Evolutionary conservation across 2,888 invertebrate species (phyloP), one percentile per base, ranked within the genome.

Genomic region (Onthophagus sagittarius): DNA sequence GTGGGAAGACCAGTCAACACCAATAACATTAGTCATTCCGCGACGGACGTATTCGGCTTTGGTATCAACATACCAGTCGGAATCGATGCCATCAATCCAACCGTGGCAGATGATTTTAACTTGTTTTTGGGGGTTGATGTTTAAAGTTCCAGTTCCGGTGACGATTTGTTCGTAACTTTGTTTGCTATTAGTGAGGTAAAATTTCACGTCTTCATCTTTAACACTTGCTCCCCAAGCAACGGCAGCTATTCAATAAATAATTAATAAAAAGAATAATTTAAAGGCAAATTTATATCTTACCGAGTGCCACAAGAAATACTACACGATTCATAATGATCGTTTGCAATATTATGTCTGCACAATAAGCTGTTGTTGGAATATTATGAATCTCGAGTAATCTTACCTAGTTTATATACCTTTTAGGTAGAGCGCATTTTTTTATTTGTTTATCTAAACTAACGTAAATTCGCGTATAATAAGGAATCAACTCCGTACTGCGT

Each of bases 1-100:
- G 15, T 74, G 74, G 5, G n/a, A 15, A 14, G 69, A 39, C 74
- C 74, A 74, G 39, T 74, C 74, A n/a, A 74, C 71, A n/a, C 69
- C 71, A 64, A 74, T 71, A 63, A 74, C 63, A n/a, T 71, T 74
- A 2, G 69, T 67, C 32, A 64, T 62, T 11, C 74, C 74, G 11
- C 62, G 67, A 5, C 64, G 71, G n/a, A 64, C n/a, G 14, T 73
- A 73, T 62, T 73, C 71, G 13, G 11, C 13, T 67, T 71, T 71
- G 53, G 73, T 15, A 6, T 71, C 62, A 39, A 7, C n/a, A 32
- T 73, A 73, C 73, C 71, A 71, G 13, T 33, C 14, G 53, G 65
- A 62, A 14, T 64, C 64, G 15, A 71, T 53, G 53, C 15, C 15
- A 33, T 64, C 32, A 6, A 73, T 9, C 73, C 73, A 73, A 14